Base-by-base conservation (phyloP, 2,797 vertebrate genomes). In the Eulemur coronatus region DNA sequence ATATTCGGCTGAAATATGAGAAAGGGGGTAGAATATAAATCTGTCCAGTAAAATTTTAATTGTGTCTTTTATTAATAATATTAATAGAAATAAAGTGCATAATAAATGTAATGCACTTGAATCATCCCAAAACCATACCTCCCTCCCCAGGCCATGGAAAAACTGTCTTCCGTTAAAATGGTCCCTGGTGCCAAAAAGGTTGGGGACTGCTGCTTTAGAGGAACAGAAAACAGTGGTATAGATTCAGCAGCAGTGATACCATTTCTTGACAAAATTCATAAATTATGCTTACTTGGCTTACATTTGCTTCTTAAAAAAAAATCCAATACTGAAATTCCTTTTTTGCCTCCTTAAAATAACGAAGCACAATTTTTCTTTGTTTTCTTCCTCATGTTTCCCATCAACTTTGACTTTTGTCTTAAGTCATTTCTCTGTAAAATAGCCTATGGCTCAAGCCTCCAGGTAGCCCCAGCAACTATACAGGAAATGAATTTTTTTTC, bases 191-290 rank as follows among this genome's bases (percentile, higher is more conserved):
- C 22, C 22, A 26, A 57, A 57, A 57, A 57, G 9, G 24, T 57
- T 10, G 9, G 22, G 55, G 55, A 57, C 24, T 1, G 4, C 55
- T 57, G 55, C 22, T 57, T 73, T 14, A n/a, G 6, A 72, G 63
- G 26, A 91, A 78, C 2, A 67, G 52, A 76, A 75, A 72, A 48
- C 0, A 11, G 33, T 20, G 11, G 12, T 9, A 7, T 9, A 61
- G 50, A 72, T 28, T 30, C 7, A 8, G 65, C 2, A 13, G 80
- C 87, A 86, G 43, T 20, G 12, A 0, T 5, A 57, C 13, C 26
- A 76, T 57, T 65, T 92, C 69, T 94, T 70, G 84, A 85, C 14
- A 72, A 95, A 92, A 93, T 55, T 93, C 33, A 91, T 63, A 76
- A 79, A 88, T 84, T 41, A 22, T 30, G 5, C 59, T 81, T 82